Conservation (phyloP, 2,888 invertebrate species). For the Candidula unifasciata region DNA sequence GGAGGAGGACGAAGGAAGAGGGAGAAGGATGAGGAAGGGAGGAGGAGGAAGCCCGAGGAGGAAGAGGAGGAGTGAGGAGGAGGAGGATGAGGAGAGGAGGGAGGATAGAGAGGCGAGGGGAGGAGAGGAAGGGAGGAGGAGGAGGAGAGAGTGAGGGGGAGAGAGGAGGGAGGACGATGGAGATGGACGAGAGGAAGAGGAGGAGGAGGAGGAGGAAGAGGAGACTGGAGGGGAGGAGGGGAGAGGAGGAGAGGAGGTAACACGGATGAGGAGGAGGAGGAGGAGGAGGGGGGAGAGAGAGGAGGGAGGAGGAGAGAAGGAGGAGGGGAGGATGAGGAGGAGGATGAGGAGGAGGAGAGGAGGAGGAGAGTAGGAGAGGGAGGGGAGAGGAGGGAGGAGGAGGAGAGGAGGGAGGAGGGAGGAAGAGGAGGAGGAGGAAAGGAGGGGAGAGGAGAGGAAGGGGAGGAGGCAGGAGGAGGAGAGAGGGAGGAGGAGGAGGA, state of each 20-base stretch:
- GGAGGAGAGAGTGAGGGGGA: too few species aligned
- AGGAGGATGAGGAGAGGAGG: background rate
- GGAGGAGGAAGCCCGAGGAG: background rate
- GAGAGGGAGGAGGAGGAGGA: background rate
- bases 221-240: background rate
- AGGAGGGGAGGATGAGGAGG: background rate
- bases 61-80: background rate
- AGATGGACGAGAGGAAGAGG: too few species aligned
- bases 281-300: too few species aligned
- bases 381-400: conserved; percentile 13
- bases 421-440: background rate
- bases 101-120: too few species aligned
- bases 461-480: conserved; percentile 4
- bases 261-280: background rate
- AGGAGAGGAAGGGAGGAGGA: too few species aligned
- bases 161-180: too few species aligned
- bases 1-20: too few species aligned
- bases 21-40: background rate
- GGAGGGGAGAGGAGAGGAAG: conserved; percentile 6
- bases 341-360: background rate
- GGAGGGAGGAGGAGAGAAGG: background rate
- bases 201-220: too few species aligned
- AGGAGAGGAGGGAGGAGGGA: conserved; percentile 3
- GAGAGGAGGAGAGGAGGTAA: background rate
- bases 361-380: background rate